phyloP scores from a whole-genome alignment of 2,113 vertebrate species.

The Geococcyx californianus region DNA sequence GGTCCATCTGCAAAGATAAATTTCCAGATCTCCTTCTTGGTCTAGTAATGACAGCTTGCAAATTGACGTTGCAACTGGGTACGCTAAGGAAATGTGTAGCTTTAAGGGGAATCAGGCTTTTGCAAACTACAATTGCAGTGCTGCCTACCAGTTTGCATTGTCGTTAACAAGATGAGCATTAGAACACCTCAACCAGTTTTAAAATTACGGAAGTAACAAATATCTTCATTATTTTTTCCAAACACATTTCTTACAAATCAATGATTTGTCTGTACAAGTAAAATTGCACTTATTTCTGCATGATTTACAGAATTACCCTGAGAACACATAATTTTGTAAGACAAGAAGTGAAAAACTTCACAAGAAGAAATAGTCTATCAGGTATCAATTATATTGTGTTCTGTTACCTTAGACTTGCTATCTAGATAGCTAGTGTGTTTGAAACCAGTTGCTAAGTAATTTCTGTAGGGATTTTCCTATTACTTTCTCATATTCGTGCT shows the following conservation, averaged over 20 bases:
- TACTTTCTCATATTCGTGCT: neutral
- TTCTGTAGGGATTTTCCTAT: neutral
- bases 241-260: neutral
- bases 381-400: neutral
- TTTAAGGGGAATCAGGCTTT: neutral
- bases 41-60: neutral
- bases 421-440: neutral
- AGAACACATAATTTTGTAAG: neutral
- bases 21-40: neutral
- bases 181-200: neutral
- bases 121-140: neutral
- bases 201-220: neutral
- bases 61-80: neutral
- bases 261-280: neutral
- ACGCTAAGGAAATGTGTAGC: neutral
- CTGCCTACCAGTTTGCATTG: neutral
- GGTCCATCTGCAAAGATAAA: neutral
- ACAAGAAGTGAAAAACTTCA: neutral
- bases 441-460: neutral
- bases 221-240: neutral
- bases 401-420: neutral
- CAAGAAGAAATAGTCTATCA: neutral
- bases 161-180: neutral
- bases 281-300: constrained; percentile 34
- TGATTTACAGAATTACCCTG: constrained; percentile 1